Evolutionary conservation across 2,113 vertebrate species (phyloP).

Genomic region (Micromys minutus): DNA sequence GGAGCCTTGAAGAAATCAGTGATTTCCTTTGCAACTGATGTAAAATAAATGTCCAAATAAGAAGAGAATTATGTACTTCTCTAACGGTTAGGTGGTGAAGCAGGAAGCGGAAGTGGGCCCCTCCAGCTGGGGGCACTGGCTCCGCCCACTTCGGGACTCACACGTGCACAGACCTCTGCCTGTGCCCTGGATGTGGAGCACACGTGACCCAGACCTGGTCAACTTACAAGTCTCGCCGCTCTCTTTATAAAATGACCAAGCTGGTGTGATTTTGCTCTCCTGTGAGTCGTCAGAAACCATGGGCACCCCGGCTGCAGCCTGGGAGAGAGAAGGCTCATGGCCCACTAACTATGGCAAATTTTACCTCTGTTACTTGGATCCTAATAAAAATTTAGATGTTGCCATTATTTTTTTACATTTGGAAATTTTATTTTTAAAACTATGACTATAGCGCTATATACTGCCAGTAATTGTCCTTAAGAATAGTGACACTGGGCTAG

Average conservation of each 20-base stretch:
- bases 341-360: background rate
- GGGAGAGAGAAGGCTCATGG: background rate
- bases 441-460: background rate
- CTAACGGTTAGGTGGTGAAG: background rate
- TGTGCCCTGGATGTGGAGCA: fast-evolving
- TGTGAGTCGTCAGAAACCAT: background rate
- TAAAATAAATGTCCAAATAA: background rate
- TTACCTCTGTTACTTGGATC: background rate
- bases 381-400: background rate
- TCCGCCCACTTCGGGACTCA: background rate
- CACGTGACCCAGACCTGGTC: background rate
- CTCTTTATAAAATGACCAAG: background rate
- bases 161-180: background rate
- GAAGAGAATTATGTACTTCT: background rate
- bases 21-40: background rate
- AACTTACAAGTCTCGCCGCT: background rate
- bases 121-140: background rate
- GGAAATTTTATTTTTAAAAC: constrained; percentile 14
- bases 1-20: background rate
- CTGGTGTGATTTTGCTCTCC: background rate
- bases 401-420: constrained; percentile 34
- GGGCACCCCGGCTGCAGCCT: background rate
- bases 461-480: background rate
- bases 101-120: background rate
- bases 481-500: background rate